A percentile compares a stretch with the other conserved stretches of the same genome.
Conservation (phyloP, 2,113 vertebrate genomes). For the Toxotes chatareus region DNA sequence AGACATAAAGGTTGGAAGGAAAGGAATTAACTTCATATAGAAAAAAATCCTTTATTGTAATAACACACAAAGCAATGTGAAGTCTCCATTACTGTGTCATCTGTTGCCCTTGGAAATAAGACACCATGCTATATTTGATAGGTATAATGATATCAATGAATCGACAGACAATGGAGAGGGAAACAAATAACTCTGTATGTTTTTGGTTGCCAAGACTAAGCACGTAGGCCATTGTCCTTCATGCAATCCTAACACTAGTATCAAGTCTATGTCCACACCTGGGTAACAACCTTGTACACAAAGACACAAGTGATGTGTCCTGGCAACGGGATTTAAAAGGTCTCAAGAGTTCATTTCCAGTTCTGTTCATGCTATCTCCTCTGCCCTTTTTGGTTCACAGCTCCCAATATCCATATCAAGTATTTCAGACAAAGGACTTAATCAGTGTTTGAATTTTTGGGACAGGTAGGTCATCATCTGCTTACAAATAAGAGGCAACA, state of each 20-base stretch:
- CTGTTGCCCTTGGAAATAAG: constrained; percentile 10
- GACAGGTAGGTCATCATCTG: not conserved
- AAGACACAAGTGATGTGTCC: constrained; percentile 23
- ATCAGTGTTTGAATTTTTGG: constrained; percentile 19
- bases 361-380: constrained; percentile 1
- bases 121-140: not conserved
- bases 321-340: constrained; percentile 30
- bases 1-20: not conserved
- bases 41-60: not conserved
- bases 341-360: constrained; percentile 33
- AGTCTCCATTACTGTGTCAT: not conserved
- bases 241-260: constrained; percentile 12
- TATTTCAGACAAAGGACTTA: constrained; percentile 3
- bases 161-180: not conserved
- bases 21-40: not conserved
- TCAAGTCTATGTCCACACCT: constrained; percentile 36
- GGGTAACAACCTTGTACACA: constrained; percentile 18
- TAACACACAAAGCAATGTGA: not conserved
- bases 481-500: not conserved
- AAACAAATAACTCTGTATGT: not conserved
- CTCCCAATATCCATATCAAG: not conserved
- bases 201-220: constrained; percentile 25
- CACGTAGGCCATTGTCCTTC: constrained; percentile 37
- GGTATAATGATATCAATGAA: not conserved
- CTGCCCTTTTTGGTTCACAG: not conserved